These are phyloP conservation scores for Erythrolamprus reginae DNA, from an alignment of 2,113 vertebrate genomes.

Conservation along the genomic window DNA sequence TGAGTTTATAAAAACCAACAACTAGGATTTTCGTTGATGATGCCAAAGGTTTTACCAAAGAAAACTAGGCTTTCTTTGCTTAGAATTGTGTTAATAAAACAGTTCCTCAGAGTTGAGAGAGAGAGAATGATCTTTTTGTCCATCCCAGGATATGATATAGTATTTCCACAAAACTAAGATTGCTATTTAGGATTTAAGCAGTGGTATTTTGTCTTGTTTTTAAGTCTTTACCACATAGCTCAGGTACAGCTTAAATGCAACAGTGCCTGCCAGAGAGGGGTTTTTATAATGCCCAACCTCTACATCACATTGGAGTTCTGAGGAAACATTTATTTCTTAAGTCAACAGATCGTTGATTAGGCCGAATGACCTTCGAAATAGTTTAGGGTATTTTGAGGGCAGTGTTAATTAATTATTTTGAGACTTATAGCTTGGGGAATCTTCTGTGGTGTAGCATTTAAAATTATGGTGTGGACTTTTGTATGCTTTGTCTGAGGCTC, in stretches of 20 bases:
- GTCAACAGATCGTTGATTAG: constrained; percentile 52
- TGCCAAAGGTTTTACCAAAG: too few species aligned
- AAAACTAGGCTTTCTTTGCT: not conserved
- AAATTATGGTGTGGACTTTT: constrained; percentile 6
- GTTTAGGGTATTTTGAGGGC: constrained; percentile 17
- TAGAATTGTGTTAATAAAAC: not conserved
- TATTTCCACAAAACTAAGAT: not conserved
- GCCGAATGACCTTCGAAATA: constrained; percentile 36
- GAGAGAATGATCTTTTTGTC: not conserved
- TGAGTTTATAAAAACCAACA: not conserved
- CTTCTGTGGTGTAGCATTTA: constrained; percentile 15
- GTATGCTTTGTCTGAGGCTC: not conserved
- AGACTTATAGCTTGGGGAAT: not conserved
- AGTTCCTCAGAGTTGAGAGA: not conserved
- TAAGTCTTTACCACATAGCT: not conserved
- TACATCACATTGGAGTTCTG: not conserved
- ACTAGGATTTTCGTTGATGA: not conserved
- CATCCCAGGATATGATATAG: not conserved
- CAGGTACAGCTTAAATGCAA: constrained; percentile 38
- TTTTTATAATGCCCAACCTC: constrained; percentile 38
- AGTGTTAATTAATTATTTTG: constrained; percentile 20
- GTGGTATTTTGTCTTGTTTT: not conserved
- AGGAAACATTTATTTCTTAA: not conserved
- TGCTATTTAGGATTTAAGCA: not conserved
- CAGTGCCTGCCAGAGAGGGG: constrained; percentile 3